Conservation (phyloP, 2,113 vertebrate species). For the Lampris incognitus region DNA sequence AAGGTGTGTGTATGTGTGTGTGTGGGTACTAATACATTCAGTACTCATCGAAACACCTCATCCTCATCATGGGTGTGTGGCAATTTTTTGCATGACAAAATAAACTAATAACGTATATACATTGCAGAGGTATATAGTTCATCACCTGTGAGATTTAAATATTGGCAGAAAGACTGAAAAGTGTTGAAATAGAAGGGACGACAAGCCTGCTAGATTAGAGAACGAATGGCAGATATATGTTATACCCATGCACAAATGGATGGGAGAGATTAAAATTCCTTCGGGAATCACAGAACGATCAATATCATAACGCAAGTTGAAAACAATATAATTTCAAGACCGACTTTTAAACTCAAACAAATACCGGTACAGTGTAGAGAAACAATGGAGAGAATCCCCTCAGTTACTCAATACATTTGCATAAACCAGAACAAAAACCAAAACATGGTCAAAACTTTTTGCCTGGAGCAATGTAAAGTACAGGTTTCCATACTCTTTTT, state of each 20-base stretch:
- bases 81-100: constrained; percentile 1
- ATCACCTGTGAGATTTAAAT: constrained; percentile 1
- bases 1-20: too few species aligned
- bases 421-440: background rate
- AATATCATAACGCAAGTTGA: background rate
- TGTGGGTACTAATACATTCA: background rate
- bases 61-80: background rate
- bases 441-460: too few species aligned
- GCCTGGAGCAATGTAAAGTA: too few species aligned
- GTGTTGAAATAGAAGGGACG: constrained; percentile 1
- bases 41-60: constrained; percentile 12
- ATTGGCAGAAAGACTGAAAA: background rate
- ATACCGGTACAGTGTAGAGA: background rate
- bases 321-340: constrained; percentile 13
- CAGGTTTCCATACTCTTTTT: too few species aligned
- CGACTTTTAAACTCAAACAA: constrained; percentile 10
- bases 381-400: background rate
- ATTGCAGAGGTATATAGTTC: background rate
- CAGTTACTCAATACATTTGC: background rate
- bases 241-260: background rate
- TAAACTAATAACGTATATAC: constrained; percentile 11
- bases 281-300: background rate
- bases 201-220: background rate
- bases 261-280: background rate
- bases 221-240: background rate